Evolutionary conservation across 92 coral and sea anemone genomes (phyloP).

Genomic region (Umimayanthus kanabou): DNA sequence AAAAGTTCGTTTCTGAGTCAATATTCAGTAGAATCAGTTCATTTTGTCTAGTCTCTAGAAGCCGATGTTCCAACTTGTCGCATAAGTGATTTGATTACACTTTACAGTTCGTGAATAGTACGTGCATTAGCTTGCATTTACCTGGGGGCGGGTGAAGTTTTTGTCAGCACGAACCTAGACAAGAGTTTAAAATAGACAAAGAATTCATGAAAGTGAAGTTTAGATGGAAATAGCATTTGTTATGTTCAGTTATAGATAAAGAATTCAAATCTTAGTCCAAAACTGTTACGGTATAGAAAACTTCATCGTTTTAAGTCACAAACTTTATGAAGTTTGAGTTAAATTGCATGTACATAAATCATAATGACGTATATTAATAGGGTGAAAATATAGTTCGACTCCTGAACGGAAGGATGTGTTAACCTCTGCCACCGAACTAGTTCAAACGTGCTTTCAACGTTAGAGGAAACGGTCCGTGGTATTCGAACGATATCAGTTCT

Average conservation of each 20-base stretch:
- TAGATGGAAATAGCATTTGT: conserved; percentile 17
- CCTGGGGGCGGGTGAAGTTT: neutral
- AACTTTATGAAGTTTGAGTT: neutral
- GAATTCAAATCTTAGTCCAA: conserved; percentile 3
- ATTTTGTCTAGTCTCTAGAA: neutral
- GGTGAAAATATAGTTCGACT: neutral
- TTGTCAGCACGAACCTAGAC: neutral
- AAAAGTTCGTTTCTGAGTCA: neutral
- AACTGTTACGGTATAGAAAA: neutral
- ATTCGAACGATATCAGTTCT: neutral
- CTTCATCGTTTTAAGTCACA: neutral
- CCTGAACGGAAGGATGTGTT: neutral
- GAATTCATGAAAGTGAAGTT: conserved; percentile 31
- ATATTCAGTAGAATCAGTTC: neutral
- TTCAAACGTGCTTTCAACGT: neutral
- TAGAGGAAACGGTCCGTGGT: neutral
- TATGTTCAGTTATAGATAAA: neutral
- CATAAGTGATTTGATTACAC: neutral
- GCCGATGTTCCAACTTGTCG: no score
- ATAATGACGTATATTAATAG: neutral
- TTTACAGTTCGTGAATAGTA: neutral
- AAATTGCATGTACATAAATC: neutral
- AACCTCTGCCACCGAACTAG: neutral
- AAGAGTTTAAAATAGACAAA: conserved; percentile 2
- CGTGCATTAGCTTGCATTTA: no score